Evolutionary conservation across 1,140 invertebrate species (phyloP).

Genomic region (Drosophila mojavensis): DNA sequence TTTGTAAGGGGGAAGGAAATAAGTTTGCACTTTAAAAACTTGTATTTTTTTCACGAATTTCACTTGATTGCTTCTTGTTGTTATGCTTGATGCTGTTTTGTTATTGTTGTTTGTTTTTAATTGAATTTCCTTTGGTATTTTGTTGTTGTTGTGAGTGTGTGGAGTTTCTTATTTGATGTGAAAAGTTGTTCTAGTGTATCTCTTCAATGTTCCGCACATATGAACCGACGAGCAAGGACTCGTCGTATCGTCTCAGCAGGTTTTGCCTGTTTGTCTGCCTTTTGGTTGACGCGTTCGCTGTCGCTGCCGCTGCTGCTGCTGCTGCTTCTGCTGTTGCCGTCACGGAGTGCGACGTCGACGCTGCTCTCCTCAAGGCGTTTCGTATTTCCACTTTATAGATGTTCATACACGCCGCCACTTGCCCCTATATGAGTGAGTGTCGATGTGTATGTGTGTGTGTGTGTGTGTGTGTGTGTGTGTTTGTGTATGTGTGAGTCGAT

Average conservation of each 20-base stretch:
- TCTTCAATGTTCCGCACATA: slow-evolving; percentile 75
- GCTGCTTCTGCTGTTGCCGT: slow-evolving; percentile 22
- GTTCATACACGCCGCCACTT: slow-evolving; percentile 40
- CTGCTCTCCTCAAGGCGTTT: slow-evolving; percentile 76
- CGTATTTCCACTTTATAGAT: slow-evolving; percentile 74
- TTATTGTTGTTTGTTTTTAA: slow-evolving; percentile 8
- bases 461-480: slow-evolving; percentile 4
- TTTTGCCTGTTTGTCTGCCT: slow-evolving; percentile 83
- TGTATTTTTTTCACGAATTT: slow-evolving; percentile 52
- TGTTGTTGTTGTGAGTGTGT: slow-evolving; percentile 27
- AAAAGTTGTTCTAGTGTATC: slow-evolving; percentile 55
- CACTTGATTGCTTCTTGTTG: slow-evolving; percentile 42
- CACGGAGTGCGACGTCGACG: slow-evolving; percentile 42
- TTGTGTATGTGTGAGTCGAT: slow-evolving; percentile 37
- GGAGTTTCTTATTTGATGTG: slow-evolving; percentile 47
- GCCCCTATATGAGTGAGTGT: slow-evolving; percentile 2
- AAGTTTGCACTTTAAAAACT: slow-evolving; percentile 52
- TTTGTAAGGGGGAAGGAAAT: slow-evolving; percentile 18
- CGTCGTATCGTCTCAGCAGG: slow-evolving; percentile 83
- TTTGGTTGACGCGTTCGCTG: slow-evolving; percentile 67
- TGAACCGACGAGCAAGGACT: slow-evolving; percentile 84
- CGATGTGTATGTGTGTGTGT: too few species aligned
- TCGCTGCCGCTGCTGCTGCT: slow-evolving; percentile 49
- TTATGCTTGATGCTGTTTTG: slow-evolving; percentile 1
- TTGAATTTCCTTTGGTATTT: slow-evolving; percentile 10